Evolutionary conservation across 2,797 vertebrate species (phyloP), one percentile per base, ranked within the genome.

Genomic region (Schizothorax lantsangensis): DNA sequence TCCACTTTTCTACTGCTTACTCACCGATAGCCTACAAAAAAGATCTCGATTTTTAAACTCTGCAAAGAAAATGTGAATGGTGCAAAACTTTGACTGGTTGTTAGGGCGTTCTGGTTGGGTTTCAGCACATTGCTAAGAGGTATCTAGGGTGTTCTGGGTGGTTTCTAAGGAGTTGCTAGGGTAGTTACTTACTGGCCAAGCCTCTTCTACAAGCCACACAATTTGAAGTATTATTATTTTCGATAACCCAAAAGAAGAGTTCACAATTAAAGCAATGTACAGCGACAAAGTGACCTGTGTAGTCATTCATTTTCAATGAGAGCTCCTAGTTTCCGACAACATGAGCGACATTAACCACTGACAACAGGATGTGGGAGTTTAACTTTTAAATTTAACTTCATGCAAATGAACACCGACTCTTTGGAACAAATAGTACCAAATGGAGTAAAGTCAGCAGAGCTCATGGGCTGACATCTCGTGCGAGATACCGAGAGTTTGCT

Each of bases 61-160:
- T 73, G 1, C n/a, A 1, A 2, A 36, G n/a, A 62, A 33, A 77
- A 77, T 12, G 47, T 52, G 64, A 68, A 9, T 12, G 36, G 78
- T 81, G 66, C 26, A 69, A 84, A 88, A 82, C 62, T 82, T 21
- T 74, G 26, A 5, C 4, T 47, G 40, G 40, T n/a, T 47, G 12
- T 40, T 43, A 62, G 52, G 38, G 10, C 3, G 2, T 73, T 54
- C 26, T 77, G 73, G 5, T 36, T 36, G 30, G 30, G 0, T 7
- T 38, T 77, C 10, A 23, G 47, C 10, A 77, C 10, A 6, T 23
- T 73, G 69, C 36, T 72, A 30, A 14, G 69, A 14, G 36, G 52
- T 43, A 45, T 17, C 26, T 33, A 57, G 9, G 6, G 10, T 23
- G 30, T 23, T 14, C 19, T 36, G 0, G 36, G 52, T 75, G 47